phyloP scores from a whole-genome alignment of 2,797 vertebrate genomes.

The Catamblyrhynchus diadema region DNA sequence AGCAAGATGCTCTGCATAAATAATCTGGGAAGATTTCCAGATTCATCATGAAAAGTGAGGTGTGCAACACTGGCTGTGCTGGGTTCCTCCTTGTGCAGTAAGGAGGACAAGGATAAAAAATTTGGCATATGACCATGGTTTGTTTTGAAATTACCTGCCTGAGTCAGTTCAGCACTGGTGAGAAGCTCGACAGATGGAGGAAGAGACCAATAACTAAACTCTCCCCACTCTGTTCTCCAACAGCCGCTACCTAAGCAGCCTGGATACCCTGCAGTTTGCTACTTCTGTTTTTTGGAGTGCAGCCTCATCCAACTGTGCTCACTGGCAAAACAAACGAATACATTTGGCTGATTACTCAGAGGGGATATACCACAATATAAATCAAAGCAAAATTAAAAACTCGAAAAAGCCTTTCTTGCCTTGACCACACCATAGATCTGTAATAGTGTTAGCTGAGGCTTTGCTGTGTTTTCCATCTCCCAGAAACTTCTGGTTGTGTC shows the following conservation, averaged over 20 bases:
- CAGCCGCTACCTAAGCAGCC: neutral
- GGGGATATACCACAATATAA: conserved; percentile 21
- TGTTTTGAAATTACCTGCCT: conserved; percentile 13
- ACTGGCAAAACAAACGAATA: conserved; percentile 43
- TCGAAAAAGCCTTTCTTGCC: neutral
- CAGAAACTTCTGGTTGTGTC: neutral
- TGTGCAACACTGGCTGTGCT: neutral
- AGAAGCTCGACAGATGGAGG: conserved; percentile 47
- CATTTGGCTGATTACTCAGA: conserved; percentile 29
- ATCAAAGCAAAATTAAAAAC: conserved; percentile 47
- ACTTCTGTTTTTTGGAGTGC: conserved; percentile 40
- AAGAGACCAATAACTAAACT: neutral
- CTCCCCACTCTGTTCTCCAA: conserved; percentile 1
- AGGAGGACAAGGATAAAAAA: neutral
- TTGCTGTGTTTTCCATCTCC: neutral
- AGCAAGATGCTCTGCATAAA: neutral
- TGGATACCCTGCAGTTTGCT: neutral
- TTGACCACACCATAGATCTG: neutral
- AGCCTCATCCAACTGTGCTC: conserved; percentile 26
- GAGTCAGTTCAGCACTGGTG: neutral
- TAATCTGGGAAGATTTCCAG: conserved; percentile 8
- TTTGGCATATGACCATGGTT: neutral
- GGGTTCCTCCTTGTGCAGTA: neutral
- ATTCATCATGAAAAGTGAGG: neutral
- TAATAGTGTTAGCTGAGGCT: neutral